These are phyloP conservation scores for Nyctereutes procyonoides DNA, from an alignment of 2,113 vertebrate species.

Conservation along the genomic window DNA sequence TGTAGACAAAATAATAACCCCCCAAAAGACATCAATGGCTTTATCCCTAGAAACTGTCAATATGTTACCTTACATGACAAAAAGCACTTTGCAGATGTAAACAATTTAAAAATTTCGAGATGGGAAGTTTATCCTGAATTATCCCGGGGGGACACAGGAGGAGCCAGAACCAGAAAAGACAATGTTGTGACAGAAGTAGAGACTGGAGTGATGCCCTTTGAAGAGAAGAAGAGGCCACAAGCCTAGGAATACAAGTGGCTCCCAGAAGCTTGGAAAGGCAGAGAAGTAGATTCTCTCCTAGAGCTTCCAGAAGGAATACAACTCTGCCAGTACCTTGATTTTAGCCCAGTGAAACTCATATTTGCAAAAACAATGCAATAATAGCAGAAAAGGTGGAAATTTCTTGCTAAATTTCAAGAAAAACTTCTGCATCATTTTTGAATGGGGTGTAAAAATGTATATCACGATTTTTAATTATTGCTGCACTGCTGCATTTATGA, in stretches of 20 bases:
- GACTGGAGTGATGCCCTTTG: neutral
- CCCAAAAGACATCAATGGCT: neutral
- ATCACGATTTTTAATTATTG: neutral
- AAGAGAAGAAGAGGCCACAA: neutral
- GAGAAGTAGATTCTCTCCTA: neutral
- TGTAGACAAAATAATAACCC: neutral
- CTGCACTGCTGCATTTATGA: neutral
- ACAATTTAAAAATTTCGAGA: neutral
- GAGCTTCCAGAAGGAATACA: neutral
- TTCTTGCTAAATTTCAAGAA: conserved; percentile 21
- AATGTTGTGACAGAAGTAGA: neutral
- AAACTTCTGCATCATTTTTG: neutral
- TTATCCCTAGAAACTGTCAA: neutral
- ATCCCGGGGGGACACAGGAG: neutral
- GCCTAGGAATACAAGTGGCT: neutral
- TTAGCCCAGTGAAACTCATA: neutral
- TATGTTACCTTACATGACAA: neutral
- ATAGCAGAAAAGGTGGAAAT: neutral
- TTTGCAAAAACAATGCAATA: neutral
- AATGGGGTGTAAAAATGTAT: neutral
- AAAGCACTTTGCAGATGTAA: neutral
- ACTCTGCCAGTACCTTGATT: neutral
- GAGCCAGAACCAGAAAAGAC: neutral
- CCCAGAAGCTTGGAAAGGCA: neutral
- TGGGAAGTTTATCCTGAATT: neutral